A percentile compares a stretch with the other conserved stretches of the same genome.
These are phyloP conservation scores for Platanista minor DNA, from an alignment of 2,113 vertebrate genomes.

Conservation along the genomic window DNA sequence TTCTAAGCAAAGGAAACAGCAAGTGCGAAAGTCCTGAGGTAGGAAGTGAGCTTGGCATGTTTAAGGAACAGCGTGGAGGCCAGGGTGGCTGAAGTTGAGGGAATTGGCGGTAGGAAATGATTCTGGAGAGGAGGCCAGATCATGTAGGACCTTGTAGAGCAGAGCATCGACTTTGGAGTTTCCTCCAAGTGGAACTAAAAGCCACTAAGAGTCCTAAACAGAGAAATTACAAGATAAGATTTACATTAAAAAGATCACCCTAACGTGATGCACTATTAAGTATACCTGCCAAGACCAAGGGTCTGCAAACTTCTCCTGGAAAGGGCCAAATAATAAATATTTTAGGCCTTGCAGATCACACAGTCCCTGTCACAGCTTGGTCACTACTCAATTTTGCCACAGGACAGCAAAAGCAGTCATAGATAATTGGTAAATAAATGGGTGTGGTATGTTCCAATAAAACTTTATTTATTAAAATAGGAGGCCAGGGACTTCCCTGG, in stretches of 20 bases:
- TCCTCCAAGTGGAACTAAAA: neutral
- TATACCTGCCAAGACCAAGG: neutral
- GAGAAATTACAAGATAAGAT: neutral
- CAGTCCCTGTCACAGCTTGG: neutral
- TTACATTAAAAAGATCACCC: neutral
- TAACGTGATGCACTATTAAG: neutral
- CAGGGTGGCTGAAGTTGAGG: neutral
- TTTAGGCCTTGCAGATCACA: neutral
- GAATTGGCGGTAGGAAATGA: neutral
- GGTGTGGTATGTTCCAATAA: neutral
- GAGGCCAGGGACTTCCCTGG: neutral
- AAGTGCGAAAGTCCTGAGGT: neutral
- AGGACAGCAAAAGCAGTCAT: neutral
- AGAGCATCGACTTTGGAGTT: neutral
- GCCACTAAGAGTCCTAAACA: neutral
- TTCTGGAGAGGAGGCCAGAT: neutral
- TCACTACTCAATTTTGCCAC: neutral
- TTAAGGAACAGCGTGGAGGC: neutral
- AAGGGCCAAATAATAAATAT: neutral
- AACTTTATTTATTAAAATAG: conserved; percentile 6
- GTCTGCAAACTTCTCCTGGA: neutral
- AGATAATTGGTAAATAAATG: neutral
- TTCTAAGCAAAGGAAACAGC: neutral
- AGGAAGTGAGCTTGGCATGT: neutral
- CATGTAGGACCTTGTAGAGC: neutral